Evolutionary conservation across 2,797 vertebrate genomes (phyloP).

Genomic region (Tolypeutes matacus): DNA sequence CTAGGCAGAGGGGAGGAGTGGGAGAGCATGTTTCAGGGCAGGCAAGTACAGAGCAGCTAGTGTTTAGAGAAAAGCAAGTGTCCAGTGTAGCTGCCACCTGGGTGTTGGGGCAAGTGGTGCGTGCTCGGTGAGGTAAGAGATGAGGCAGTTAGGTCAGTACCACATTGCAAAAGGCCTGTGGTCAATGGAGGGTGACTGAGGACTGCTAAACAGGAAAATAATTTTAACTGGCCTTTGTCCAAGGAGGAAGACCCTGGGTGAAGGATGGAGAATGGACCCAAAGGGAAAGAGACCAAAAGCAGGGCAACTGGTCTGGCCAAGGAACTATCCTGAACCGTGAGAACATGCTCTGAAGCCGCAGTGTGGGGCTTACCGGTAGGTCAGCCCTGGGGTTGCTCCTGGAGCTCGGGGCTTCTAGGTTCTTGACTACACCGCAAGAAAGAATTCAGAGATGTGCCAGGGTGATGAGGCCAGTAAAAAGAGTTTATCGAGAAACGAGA

Average conservation of each 20-base stretch:
- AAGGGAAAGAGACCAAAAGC: not conserved
- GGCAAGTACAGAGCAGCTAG: not conserved
- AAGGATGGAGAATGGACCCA: not conserved
- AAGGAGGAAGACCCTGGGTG: not conserved
- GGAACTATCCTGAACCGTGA: not conserved
- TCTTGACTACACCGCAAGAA: no score
- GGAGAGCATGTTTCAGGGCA: not conserved
- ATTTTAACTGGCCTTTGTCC: not conserved
- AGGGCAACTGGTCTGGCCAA: not conserved
- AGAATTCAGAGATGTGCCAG: no score
- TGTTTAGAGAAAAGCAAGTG: not conserved
- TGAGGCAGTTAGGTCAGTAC: not conserved
- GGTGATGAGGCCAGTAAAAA: no score
- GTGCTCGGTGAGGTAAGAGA: not conserved
- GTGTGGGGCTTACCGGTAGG: not conserved
- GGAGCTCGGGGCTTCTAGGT: no score
- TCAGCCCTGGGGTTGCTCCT: not conserved
- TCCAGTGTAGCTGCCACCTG: not conserved
- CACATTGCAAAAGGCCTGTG: not conserved
- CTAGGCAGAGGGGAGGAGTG: no score
- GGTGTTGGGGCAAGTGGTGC: accelerated
- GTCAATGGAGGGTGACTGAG: not conserved
- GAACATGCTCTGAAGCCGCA: no score
- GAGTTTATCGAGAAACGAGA: no score
- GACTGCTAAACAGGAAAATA: not conserved